Conservation (phyloP, 2,888 invertebrate genomes). For the Holacanthella duospinosa region DNA sequence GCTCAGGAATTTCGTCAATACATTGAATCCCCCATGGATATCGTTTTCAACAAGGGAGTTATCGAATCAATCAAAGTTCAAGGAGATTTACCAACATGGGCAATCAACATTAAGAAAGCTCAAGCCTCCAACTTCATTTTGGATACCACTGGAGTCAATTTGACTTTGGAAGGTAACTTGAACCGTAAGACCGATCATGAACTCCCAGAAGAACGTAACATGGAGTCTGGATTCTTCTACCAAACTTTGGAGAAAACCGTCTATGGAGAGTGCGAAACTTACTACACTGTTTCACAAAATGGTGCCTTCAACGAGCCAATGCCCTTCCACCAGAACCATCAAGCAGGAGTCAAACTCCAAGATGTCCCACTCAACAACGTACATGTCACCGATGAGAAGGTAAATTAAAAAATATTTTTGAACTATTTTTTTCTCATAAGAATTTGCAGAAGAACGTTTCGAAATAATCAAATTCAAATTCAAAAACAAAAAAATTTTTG, state of each 20-base stretch:
- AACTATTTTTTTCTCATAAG: not conserved
- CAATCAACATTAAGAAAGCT: constrained; percentile 43
- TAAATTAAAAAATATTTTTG: not conserved
- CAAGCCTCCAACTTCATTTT: constrained; percentile 36
- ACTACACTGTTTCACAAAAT: constrained; percentile 37
- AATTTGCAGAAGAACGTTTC: not conserved
- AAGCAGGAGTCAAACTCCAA: constrained; percentile 15
- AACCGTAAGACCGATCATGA: constrained; percentile 29
- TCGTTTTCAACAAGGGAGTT: constrained; percentile 29
- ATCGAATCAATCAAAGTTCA: constrained; percentile 37
- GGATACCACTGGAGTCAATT: constrained; percentile 26
- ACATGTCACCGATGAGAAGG: not conserved
- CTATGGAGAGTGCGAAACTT: constrained; percentile 40
- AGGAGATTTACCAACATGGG: constrained; percentile 40
- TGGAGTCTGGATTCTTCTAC: constrained; percentile 33
- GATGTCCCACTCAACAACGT: not conserved
- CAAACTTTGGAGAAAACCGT: constrained; percentile 38
- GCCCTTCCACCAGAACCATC: constrained; percentile 24
- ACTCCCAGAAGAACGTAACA: constrained; percentile 23
- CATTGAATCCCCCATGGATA: constrained; percentile 32
- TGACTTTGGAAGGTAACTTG: constrained; percentile 29
- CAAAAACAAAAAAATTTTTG: not conserved
- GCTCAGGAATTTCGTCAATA: constrained; percentile 21
- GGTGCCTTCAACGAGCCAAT: constrained; percentile 24
- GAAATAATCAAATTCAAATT: not conserved